These are phyloP conservation scores for Melanchra persicariae DNA, from an alignment of 2,888 invertebrate genomes.

Conservation along the genomic window DNA sequence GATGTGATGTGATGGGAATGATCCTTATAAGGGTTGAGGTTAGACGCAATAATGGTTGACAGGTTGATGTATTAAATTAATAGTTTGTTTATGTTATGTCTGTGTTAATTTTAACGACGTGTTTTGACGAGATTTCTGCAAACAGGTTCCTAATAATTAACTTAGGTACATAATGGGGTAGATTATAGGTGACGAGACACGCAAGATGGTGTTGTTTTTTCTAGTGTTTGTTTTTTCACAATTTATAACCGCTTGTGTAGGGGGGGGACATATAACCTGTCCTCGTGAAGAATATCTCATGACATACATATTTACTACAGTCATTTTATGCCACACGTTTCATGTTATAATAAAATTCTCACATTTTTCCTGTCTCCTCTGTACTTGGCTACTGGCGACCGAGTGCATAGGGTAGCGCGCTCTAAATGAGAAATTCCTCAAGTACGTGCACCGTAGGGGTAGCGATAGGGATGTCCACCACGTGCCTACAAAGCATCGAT, in stretches of 20 bases:
- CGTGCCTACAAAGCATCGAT: slow-evolving; percentile 36
- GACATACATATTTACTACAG: slow-evolving; percentile 32
- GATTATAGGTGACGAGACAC: background rate
- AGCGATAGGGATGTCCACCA: slow-evolving; percentile 65
- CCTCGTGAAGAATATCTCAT: background rate
- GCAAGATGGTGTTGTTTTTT: background rate
- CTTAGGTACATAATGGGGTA: background rate
- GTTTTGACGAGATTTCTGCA: slow-evolving; percentile 12
- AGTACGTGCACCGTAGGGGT: slow-evolving; percentile 71
- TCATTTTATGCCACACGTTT: slow-evolving; percentile 35
- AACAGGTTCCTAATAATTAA: background rate
- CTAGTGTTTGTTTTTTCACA: background rate
- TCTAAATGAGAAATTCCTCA: slow-evolving; percentile 86
- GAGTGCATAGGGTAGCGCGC: slow-evolving; percentile 74
- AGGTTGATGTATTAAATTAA: slow-evolving; percentile 59
- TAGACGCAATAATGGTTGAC: slow-evolving; percentile 43
- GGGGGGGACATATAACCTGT: background rate
- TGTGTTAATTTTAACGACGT: slow-evolving; percentile 37
- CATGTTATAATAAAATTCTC: slow-evolving; percentile 51
- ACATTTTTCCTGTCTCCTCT: slow-evolving; percentile 51
- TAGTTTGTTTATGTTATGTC: slow-evolving; percentile 45
- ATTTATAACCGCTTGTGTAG: background rate
- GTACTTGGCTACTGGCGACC: slow-evolving; percentile 44
- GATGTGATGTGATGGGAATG: slow-evolving; percentile 52
- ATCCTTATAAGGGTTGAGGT: slow-evolving; percentile 44